A percentile compares a stretch with the other conserved stretches of the same genome.
Evolutionary conservation across 2,797 vertebrate genomes (phyloP).

Genomic region (Lacerta bilineata): DNA sequence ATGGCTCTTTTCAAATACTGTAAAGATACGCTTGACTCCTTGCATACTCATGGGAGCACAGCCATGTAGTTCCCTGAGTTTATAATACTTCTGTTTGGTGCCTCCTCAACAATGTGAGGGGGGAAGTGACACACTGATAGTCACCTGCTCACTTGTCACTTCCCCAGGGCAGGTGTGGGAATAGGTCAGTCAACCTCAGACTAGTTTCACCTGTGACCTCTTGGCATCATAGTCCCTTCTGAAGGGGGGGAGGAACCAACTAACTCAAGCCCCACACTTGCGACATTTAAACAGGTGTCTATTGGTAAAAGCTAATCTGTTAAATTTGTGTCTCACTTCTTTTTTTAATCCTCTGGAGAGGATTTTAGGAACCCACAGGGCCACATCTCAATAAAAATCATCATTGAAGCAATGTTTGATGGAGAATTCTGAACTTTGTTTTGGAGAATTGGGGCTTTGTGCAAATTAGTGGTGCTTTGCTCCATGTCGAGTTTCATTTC

Average conservation of each 20-base stretch:
- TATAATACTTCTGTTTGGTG: constrained; percentile 12
- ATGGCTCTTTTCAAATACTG: neutral
- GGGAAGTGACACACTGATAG: constrained; percentile 22
- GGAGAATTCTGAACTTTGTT: neutral
- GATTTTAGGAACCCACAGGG: neutral
- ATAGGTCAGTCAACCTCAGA: constrained; percentile 4
- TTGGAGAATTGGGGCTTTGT: no score
- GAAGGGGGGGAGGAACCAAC: neutral
- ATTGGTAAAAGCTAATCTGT: neutral
- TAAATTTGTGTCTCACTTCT: neutral
- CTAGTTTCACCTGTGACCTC: constrained; percentile 50
- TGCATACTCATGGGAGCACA: neutral
- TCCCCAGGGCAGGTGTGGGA: constrained; percentile 11
- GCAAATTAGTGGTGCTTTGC: neutral
- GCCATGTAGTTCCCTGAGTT: neutral
- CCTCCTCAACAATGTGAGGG: neutral
- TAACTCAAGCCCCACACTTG: neutral
- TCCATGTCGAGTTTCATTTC: no score
- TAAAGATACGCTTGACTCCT: no score
- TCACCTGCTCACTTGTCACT: constrained; percentile 39
- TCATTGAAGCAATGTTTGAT: neutral
- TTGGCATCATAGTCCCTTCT: neutral
- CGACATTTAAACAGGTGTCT: neutral
- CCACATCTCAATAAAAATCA: neutral
- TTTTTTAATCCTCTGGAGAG: neutral